Conservation (phyloP, 2,797 vertebrate species). For the Hippopotamyrus pictus region DNA sequence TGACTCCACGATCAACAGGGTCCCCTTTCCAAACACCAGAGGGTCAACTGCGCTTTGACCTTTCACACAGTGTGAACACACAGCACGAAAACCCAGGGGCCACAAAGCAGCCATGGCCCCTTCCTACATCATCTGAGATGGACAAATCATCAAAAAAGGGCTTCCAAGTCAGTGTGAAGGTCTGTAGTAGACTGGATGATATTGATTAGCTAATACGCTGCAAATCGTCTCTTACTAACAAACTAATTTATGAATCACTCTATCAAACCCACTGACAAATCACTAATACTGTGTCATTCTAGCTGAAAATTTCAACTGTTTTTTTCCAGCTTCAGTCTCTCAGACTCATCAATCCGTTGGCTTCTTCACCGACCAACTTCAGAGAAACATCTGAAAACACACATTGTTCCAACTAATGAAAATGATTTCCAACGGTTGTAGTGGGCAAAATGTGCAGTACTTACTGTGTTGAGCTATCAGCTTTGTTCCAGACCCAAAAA, state of each 20-base stretch:
- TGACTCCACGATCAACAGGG: slow-evolving; percentile 23
- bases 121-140: neutral
- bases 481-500: slow-evolving; percentile 2
- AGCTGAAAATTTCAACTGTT: neutral
- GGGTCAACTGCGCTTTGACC: slow-evolving; percentile 24
- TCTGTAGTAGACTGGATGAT: neutral
- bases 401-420: neutral
- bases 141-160: neutral
- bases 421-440: neutral
- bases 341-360: neutral
- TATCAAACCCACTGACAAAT: neutral
- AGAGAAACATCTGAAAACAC: neutral
- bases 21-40: slow-evolving; percentile 26
- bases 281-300: neutral
- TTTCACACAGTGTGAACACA: slow-evolving; percentile 40
- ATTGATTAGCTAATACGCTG: neutral
- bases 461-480: neutral
- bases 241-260: neutral
- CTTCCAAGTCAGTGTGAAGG: neutral
- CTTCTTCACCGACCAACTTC: neutral
- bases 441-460: neutral
- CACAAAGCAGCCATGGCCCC: neutral
- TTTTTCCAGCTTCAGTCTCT: neutral
- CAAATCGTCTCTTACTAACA: neutral
- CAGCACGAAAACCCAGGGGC: slow-evolving; percentile 4